Conservation (phyloP, 2,797 vertebrate genomes). For the Euphonia xanthogaster region DNA sequence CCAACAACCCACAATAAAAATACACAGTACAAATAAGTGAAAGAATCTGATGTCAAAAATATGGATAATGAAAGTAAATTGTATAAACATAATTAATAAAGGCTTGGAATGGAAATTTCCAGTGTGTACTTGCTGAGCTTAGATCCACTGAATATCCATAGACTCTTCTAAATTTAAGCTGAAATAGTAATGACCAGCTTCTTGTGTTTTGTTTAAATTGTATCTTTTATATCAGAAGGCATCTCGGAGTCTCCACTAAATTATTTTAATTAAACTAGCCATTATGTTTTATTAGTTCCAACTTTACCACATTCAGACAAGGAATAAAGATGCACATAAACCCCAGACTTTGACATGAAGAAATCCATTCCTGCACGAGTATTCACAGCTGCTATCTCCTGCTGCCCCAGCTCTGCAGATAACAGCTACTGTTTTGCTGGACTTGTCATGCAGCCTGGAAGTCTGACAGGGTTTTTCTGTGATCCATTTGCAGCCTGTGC, state of each 20-base stretch:
- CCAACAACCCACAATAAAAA: slow-evolving; percentile 66
- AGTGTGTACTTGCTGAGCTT: background rate
- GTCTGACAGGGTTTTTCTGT: background rate
- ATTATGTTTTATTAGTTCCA: slow-evolving; percentile 45
- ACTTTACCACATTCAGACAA: slow-evolving; percentile 7
- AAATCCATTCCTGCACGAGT: background rate
- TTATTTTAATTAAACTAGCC: slow-evolving; percentile 57
- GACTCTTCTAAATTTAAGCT: slow-evolving; percentile 22
- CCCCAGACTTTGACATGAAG: background rate
- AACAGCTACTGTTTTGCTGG: slow-evolving; percentile 57
- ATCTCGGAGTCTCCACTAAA: slow-evolving; percentile 50
- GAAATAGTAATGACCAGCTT: background rate
- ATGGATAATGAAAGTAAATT: slow-evolving; percentile 46
- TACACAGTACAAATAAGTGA: slow-evolving; percentile 53
- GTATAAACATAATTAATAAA: slow-evolving; percentile 61
- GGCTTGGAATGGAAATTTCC: slow-evolving; percentile 64
- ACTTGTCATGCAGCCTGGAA: slow-evolving; percentile 8
- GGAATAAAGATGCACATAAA: slow-evolving; percentile 13
- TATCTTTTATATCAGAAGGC: slow-evolving; percentile 43
- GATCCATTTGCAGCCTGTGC: background rate
- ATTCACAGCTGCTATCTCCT: slow-evolving; percentile 3
- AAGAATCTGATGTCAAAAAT: slow-evolving; percentile 64
- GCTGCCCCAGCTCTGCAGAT: slow-evolving; percentile 26
- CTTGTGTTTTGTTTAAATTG: slow-evolving; percentile 12
- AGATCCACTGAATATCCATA: slow-evolving; percentile 9